phyloP scores from a whole-genome alignment of 2,797 vertebrate species.

The Tangara arthus region DNA sequence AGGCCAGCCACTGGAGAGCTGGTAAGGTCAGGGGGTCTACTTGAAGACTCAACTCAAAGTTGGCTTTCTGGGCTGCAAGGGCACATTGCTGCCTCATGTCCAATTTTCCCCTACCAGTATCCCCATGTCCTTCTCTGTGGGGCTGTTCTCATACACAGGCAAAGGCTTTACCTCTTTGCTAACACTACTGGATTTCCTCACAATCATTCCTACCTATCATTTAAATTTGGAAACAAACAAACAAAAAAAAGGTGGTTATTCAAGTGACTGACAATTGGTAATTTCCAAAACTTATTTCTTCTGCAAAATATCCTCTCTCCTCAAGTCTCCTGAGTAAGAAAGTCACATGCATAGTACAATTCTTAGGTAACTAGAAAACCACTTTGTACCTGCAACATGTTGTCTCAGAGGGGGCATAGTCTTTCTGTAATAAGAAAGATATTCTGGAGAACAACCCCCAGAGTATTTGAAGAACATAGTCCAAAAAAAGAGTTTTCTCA shows the following conservation, averaged over 20 bases:
- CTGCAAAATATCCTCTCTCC: neutral
- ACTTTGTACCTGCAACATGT: neutral
- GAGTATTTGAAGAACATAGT: neutral
- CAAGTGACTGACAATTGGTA: neutral
- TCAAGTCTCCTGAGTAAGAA: neutral
- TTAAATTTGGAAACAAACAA: neutral
- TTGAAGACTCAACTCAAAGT: neutral
- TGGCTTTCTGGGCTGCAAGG: neutral
- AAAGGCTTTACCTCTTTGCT: neutral
- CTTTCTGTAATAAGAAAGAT: neutral
- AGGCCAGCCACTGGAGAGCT: neutral
- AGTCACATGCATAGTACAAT: neutral
- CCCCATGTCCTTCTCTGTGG: neutral
- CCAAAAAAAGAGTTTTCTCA: neutral
- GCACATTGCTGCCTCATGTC: fast-evolving
- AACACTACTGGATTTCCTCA: neutral
- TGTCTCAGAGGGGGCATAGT: neutral
- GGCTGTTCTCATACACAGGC: neutral
- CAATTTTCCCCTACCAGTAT: neutral
- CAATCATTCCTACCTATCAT: neutral
- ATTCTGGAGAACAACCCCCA: neutral
- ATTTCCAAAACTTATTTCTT: neutral
- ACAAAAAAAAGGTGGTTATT: neutral
- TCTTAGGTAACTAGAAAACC: neutral
- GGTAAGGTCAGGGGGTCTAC: neutral